Percentiles rank a stretch among this genome's conserved stretches.
These are phyloP conservation scores for Anas acuta DNA, from an alignment of 2,797 vertebrate species.

Conservation along the genomic window DNA sequence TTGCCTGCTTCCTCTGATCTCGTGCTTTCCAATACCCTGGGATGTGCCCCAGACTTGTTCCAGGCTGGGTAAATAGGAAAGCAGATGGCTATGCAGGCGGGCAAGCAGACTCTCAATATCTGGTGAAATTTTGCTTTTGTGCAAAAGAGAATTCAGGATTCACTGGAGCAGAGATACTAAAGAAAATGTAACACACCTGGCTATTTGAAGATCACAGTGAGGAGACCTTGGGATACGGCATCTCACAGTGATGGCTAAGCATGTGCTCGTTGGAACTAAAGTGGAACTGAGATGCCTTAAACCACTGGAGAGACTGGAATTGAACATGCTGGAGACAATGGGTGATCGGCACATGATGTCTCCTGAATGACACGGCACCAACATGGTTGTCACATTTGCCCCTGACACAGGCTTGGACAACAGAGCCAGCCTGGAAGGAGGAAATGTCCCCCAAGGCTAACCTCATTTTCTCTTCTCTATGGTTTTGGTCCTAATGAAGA, in stretches of 20 bases:
- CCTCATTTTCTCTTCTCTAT: background rate
- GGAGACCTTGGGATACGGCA: background rate
- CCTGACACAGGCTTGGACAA: background rate
- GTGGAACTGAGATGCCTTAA: background rate
- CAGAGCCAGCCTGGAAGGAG: background rate
- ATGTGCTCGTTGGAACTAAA: background rate
- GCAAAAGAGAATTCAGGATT: background rate
- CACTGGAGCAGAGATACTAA: background rate
- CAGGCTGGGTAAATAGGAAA: background rate
- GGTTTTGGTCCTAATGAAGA: background rate
- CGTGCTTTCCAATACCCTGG: background rate
- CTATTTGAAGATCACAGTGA: background rate
- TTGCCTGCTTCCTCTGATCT: background rate
- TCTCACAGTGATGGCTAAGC: background rate
- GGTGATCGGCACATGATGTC: background rate
- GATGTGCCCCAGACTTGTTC: background rate
- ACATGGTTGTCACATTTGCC: background rate
- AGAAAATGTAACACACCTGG: background rate
- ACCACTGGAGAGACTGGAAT: background rate
- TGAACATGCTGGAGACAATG: background rate
- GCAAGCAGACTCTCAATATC: background rate
- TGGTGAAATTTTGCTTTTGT: background rate
- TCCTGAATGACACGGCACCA: accelerated
- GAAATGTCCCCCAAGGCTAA: background rate
- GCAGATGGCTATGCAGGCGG: background rate